Conservation (phyloP, 1,140 invertebrate species). For the Drosophila mojavensis region DNA sequence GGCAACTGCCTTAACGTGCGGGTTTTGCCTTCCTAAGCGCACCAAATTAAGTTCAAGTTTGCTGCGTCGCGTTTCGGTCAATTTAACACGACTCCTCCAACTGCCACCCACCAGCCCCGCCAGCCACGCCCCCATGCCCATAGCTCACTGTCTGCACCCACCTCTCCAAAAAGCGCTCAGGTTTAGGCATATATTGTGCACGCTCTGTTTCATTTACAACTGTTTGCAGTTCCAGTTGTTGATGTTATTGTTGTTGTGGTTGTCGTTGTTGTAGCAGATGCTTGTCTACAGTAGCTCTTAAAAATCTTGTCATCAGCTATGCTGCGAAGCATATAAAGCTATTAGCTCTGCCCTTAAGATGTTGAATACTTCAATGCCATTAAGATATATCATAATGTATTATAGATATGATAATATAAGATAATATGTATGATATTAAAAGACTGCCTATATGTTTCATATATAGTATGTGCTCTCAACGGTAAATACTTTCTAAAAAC, state of each 20-base stretch:
- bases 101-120: background rate
- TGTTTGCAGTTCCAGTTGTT: conserved; percentile 24
- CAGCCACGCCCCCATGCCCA: background rate
- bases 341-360: background rate
- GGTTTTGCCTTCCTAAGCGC: conserved; percentile 31
- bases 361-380: too few species aligned
- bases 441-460: too few species aligned
- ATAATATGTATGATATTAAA: too few species aligned
- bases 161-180: conserved; percentile 26
- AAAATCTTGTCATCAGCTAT: conserved; percentile 26
- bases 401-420: too few species aligned
- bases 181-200: conserved; percentile 53
- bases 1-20: conserved; percentile 24
- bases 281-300: conserved; percentile 25
- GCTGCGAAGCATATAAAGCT: conserved; percentile 1
- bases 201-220: conserved; percentile 51
- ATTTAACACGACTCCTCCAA: conserved; percentile 41
- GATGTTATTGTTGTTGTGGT: conserved; percentile 7
- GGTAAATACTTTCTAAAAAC: too few species aligned
- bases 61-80: conserved; percentile 52
- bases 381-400: too few species aligned
- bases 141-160: conserved; percentile 23
- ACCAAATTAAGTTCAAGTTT: conserved; percentile 57
- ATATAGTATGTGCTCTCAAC: too few species aligned
- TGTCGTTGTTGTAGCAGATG: background rate